A percentile compares a stretch with the other conserved stretches of the same genome.
phyloP scores from a whole-genome alignment of 2,113 vertebrate species.

The Planiliza haematocheilus region DNA sequence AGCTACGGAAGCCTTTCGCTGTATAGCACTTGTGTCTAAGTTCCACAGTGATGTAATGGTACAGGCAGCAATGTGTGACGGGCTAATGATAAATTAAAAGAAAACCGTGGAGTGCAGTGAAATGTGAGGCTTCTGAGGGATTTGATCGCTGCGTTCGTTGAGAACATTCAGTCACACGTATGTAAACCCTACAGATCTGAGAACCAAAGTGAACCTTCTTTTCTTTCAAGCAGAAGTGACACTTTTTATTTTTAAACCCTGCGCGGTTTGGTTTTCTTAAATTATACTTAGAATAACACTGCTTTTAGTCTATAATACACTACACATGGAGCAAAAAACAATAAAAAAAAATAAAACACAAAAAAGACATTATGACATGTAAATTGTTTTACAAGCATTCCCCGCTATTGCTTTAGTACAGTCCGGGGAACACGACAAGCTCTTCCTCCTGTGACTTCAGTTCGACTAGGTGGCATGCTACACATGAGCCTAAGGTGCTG shows the following conservation, averaged over 20 bases:
- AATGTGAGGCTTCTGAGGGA: constrained; percentile 72
- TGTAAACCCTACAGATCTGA: constrained; percentile 71
- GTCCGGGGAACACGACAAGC: constrained; percentile 65
- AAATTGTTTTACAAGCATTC: constrained; percentile 88
- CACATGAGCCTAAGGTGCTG: constrained; percentile 84
- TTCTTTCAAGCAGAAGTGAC: constrained; percentile 77
- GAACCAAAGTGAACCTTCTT: constrained; percentile 74
- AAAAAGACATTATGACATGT: constrained; percentile 81
- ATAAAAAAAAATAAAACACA: constrained; percentile 64
- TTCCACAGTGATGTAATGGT: constrained; percentile 80
- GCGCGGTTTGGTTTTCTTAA: constrained; percentile 87
- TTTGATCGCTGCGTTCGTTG: constrained; percentile 53
- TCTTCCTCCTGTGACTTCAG: constrained; percentile 58
- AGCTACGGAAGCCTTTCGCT: constrained; percentile 76
- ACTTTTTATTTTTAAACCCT: constrained; percentile 74
- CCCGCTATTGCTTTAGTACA: constrained; percentile 80
- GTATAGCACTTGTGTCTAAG: constrained; percentile 76
- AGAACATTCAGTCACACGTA: constrained; percentile 43
- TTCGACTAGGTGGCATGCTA: constrained; percentile 77
- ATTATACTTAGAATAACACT: constrained; percentile 92
- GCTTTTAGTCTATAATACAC: constrained; percentile 89
- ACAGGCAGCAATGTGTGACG: constrained; percentile 67
- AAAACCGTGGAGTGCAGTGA: constrained; percentile 68
- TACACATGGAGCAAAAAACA: constrained; percentile 80
- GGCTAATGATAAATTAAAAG: constrained; percentile 50